These are phyloP conservation scores for Pterocles burchelli DNA, from an alignment of 2,113 vertebrate species.

Conservation along the genomic window DNA sequence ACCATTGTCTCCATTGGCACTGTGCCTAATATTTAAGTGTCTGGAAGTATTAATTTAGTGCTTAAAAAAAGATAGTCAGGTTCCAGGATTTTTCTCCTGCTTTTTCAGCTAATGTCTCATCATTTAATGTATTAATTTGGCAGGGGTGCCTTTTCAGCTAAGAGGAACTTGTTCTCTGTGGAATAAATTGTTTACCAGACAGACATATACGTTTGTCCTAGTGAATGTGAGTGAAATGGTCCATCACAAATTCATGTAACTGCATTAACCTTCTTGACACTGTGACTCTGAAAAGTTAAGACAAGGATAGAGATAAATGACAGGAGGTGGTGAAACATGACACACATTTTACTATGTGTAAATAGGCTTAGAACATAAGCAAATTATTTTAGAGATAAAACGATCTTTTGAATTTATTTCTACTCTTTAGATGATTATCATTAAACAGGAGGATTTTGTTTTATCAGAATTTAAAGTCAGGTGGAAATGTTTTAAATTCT, in stretches of 20 bases:
- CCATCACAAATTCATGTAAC: slow-evolving; percentile 44
- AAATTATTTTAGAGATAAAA: not conserved
- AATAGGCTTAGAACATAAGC: not conserved
- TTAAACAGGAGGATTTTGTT: not conserved
- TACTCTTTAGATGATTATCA: not conserved
- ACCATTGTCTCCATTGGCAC: not conserved
- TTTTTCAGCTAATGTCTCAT: not conserved
- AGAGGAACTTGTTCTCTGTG: not conserved
- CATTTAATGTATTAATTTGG: not conserved
- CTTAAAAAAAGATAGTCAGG: not conserved
- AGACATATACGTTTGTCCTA: not conserved
- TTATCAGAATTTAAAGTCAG: not conserved
- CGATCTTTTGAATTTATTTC: not conserved
- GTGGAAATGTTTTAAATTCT: not conserved
- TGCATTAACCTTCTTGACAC: slow-evolving; percentile 32
- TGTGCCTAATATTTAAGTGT: not conserved
- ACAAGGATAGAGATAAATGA: not conserved
- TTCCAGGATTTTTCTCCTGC: not conserved
- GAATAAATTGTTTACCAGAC: slow-evolving; percentile 33
- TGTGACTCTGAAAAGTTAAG: slow-evolving; percentile 2
- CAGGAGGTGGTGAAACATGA: not conserved
- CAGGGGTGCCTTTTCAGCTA: not conserved
- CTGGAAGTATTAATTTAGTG: not conserved
- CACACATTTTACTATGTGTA: not conserved
- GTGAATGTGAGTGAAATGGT: slow-evolving; percentile 13